A percentile compares a stretch with the other conserved stretches of the same genome.
Evolutionary conservation across 2,888 invertebrate species (phyloP).

Genomic region (Trypoxylon attenuatum): DNA sequence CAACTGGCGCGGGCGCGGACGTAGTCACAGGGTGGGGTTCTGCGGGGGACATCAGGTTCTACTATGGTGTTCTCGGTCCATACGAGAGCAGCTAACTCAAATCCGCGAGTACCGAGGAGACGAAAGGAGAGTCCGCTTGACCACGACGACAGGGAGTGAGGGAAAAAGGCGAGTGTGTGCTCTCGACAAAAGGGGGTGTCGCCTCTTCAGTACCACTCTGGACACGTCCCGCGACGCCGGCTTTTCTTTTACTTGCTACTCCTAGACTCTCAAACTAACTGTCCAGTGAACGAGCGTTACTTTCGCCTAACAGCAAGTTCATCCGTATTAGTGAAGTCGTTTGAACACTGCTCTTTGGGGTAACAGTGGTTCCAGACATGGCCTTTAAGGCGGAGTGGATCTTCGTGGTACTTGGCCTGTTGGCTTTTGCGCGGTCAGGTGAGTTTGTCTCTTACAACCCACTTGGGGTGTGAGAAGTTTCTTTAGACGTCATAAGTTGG

Average conservation of each 20-base stretch:
- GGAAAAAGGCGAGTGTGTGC: constrained; percentile 18
- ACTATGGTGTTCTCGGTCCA: constrained; percentile 12
- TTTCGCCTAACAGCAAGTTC: not conserved
- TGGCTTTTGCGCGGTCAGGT: constrained; percentile 34
- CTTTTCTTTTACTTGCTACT: constrained; percentile 17
- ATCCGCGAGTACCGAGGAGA: constrained; percentile 4
- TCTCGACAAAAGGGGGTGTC: constrained; percentile 47
- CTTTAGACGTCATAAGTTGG: too few species aligned
- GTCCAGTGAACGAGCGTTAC: not conserved
- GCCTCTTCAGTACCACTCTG: constrained; percentile 45
- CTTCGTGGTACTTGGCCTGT: constrained; percentile 25
- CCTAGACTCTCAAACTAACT: not conserved
- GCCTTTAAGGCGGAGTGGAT: constrained; percentile 2
- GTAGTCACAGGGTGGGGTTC: constrained; percentile 36
- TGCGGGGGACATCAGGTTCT: constrained; percentile 19
- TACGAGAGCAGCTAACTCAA: not conserved
- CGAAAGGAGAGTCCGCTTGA: constrained; percentile 4
- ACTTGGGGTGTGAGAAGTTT: too few species aligned
- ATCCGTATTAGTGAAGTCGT: not conserved
- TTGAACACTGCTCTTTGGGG: not conserved
- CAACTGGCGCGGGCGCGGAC: not conserved
- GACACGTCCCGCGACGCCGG: constrained; percentile 44
- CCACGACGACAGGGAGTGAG: constrained; percentile 20
- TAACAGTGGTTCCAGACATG: too few species aligned
- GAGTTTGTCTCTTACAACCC: too few species aligned